A percentile compares a stretch with the other conserved stretches of the same genome.
Conservation (phyloP, 1,140 invertebrate species). For the Lepidurus apus region DNA sequence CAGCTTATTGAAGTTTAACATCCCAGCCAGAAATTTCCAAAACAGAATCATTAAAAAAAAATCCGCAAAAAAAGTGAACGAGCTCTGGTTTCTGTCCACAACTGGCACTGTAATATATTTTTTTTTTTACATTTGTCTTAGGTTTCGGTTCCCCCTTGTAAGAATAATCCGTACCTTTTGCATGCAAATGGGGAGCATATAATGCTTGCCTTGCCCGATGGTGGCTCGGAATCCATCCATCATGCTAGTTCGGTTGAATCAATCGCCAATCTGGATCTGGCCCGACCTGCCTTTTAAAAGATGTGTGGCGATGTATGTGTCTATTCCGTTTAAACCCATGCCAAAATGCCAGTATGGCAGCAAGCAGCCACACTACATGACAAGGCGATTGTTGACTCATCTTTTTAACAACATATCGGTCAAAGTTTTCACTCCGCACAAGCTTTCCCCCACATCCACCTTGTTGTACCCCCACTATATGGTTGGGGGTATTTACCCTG, state of each 20-base stretch:
- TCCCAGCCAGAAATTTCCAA: too few relatives aligned
- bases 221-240: neutral
- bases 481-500: too few relatives aligned
- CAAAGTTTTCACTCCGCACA: neutral
- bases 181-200: neutral
- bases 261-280: neutral
- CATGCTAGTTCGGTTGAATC: neutral
- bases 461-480: too few relatives aligned
- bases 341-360: neutral
- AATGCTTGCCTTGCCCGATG: neutral
- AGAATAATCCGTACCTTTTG: too few relatives aligned
- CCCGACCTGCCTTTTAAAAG: neutral
- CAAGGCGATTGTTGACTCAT: constrained; percentile 8
- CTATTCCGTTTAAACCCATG: neutral
- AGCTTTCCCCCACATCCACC: neutral
- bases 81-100: too few relatives aligned
- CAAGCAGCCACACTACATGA: neutral
- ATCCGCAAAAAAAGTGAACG: neutral
- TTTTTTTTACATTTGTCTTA: too few relatives aligned
- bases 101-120: too few relatives aligned
- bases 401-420: neutral
- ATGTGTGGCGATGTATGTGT: neutral
- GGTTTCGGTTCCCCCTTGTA: too few relatives aligned
- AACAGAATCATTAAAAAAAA: too few relatives aligned
- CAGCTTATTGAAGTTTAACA: too few relatives aligned